Conservation (phyloP, 2,888 invertebrate genomes). For the Papilio elwesi region DNA sequence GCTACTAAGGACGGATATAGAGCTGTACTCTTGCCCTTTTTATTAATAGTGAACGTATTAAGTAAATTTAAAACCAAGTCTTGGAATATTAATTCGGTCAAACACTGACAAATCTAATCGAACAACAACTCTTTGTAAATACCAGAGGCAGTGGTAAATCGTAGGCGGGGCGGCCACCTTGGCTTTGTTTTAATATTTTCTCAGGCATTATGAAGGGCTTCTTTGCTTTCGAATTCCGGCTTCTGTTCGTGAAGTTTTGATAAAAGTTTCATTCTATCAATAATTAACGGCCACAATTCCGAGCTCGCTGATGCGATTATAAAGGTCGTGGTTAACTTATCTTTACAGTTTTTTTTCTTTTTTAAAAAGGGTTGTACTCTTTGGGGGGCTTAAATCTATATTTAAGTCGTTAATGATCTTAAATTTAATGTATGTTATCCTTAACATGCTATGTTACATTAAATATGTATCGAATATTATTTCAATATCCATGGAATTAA, state of each 20-base stretch:
- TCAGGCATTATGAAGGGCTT: slow-evolving; percentile 84
- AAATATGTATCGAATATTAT: no score
- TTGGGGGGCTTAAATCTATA: slow-evolving; percentile 8
- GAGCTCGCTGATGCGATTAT: slow-evolving; percentile 80
- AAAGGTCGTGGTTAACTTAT: slow-evolving; percentile 74
- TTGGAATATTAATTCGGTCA: neutral
- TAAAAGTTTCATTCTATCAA: slow-evolving; percentile 85
- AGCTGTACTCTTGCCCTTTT: no score
- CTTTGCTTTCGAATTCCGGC: slow-evolving; percentile 83
- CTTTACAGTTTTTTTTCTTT: slow-evolving; percentile 56
- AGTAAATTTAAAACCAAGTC: neutral
- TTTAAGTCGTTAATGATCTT: slow-evolving; percentile 20
- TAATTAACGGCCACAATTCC: slow-evolving; percentile 81
- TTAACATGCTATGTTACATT: no score
- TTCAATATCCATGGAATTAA: no score
- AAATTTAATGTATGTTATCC: slow-evolving; percentile 4
- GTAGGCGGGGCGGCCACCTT: slow-evolving; percentile 78
- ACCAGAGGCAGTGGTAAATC: slow-evolving; percentile 66
- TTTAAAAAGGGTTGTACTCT: slow-evolving; percentile 33
- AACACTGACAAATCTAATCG: slow-evolving; percentile 26
- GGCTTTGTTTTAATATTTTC: slow-evolving; percentile 85
- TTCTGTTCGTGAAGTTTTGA: slow-evolving; percentile 84
- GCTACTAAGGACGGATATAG: no score
- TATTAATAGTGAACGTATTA: no score
- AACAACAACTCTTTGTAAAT: slow-evolving; percentile 59